Evolutionary conservation across 2,888 invertebrate genomes (phyloP).

Genomic region (Ochropleura plecta): DNA sequence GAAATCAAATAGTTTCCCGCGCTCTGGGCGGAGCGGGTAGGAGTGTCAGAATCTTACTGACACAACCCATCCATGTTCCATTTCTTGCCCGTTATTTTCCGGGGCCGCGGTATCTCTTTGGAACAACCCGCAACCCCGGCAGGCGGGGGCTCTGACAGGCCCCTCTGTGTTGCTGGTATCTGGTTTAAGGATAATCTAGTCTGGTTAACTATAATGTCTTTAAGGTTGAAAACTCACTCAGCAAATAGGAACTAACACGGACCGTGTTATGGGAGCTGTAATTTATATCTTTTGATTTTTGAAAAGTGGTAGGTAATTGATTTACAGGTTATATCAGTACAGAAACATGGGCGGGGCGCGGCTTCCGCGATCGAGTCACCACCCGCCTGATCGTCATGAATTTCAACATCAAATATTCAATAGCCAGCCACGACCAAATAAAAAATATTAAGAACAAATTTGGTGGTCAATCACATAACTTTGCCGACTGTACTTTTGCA

Average conservation of each 20-base stretch:
- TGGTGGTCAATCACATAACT: not conserved
- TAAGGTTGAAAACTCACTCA: not conserved
- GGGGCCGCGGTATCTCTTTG: no score
- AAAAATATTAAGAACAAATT: not conserved
- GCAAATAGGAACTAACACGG: not conserved
- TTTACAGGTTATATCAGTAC: not conserved
- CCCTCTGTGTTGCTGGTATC: not conserved
- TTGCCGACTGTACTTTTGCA: not conserved
- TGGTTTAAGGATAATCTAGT: not conserved
- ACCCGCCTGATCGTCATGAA: no score
- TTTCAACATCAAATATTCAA: not conserved
- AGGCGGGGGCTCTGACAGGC: no score
- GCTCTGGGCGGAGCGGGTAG: no score
- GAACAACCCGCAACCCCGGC: no score
- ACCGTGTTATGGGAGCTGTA: no score
- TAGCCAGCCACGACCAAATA: not conserved
- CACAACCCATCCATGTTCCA: no score
- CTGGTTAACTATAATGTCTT: not conserved
- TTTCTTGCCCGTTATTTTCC: no score
- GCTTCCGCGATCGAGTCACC: not conserved
- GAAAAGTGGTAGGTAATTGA: not conserved
- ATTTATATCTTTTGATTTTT: not conserved
- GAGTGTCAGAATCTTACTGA: no score
- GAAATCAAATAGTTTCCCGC: no score
- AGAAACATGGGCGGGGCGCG: conserved; percentile 4